Base-by-base conservation (phyloP, 1,140 invertebrate genomes). In the Paraescarpia echinospica region DNA sequence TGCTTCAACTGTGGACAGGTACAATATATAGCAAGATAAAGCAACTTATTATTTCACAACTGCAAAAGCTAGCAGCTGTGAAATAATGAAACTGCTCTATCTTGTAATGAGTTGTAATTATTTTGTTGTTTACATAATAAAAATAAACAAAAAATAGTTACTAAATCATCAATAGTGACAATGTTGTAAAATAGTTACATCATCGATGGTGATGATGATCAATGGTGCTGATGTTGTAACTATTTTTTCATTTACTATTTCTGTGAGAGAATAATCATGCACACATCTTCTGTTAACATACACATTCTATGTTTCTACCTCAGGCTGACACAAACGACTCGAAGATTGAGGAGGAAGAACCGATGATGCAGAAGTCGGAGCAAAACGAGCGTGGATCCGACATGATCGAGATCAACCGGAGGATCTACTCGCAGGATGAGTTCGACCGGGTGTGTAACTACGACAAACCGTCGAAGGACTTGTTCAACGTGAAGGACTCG, bases 391-490 rank as follows among this genome's bases (percentile, higher is more conserved):
- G 34, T 5, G 34, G 18, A 14, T 34, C 33, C 9, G 90, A 14
- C 34, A 14, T 18, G 35, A 90, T 35, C n/a, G 34, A 41, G 35
- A 35, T 90, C 35, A 35, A 34, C 90, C 14, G 34, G 22, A 90
- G n/a, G 34, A 90, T 90, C 34, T 41, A 90, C 34, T 90, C 35
- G 22, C 90, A 90, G 90, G 35, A 34, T 90, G 90, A 35, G 34
- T 90, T 90, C n/a, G 90, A 90, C 2, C 18, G 27, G n/a, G 35
- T 35, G 18, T n/a, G 22, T 90, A 9, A 90, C 18, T 34, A 34
- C 34, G 35, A 41, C 34, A 90, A 90, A 33, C 90, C 34, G n/a
- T 31, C 90, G 34, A 41, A 90, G 35, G 90, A 90, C 9, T 12
- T 90, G 18, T 90, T 41, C 34, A 35, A 35, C 35, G 4, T 34